Percentiles rank a stretch among this genome's conserved stretches.
Evolutionary conservation across 2,113 vertebrate species (phyloP).

Genomic region (Hemiprocne comata): DNA sequence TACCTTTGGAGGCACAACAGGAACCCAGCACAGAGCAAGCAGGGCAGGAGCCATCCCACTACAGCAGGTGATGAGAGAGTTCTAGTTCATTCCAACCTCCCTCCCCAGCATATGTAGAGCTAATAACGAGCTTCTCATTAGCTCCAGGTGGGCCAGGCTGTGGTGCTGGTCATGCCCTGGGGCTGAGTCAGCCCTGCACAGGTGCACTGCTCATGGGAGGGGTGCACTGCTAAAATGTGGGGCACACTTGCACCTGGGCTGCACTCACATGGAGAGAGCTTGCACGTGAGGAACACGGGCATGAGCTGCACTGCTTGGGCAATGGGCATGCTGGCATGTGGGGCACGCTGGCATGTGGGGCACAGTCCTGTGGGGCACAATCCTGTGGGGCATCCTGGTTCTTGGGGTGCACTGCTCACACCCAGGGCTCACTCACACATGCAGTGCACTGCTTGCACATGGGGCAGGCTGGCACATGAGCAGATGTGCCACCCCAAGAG

Average conservation of each 20-base stretch:
- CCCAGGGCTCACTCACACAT: accelerated
- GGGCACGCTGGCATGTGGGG: no score
- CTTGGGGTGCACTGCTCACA: background rate
- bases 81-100: background rate
- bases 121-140: accelerated
- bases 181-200: background rate
- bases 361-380: no score
- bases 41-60: accelerated
- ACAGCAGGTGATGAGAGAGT: accelerated
- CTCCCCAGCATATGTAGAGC: background rate
- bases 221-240: accelerated
- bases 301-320: background rate
- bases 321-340: accelerated
- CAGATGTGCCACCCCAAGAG: background rate
- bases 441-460: accelerated
- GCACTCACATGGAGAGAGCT: accelerated
- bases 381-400: no score
- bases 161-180: accelerated
- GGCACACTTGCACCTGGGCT: no score
- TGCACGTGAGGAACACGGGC: accelerated
- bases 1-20: background rate
- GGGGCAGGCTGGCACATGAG: background rate
- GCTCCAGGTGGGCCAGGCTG: background rate
- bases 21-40: accelerated
- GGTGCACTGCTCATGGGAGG: accelerated